Evolutionary conservation across 1,140 invertebrate genomes (phyloP), one percentile per base, ranked within the genome.

Genomic region (Himalopsyche phryganea): DNA sequence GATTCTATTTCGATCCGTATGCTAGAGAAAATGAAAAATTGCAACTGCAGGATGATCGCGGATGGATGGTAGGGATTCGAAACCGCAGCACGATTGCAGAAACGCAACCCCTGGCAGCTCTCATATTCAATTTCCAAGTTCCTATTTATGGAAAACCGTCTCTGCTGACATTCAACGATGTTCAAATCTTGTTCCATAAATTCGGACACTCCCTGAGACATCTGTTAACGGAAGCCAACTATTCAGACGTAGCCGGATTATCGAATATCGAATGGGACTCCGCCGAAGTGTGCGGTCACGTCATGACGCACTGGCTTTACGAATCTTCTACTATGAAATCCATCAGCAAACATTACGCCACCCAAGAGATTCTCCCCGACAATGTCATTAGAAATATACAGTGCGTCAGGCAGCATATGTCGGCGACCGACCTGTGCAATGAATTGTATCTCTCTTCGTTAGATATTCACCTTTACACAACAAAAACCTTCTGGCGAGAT

Each of bases 221-320:
- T 75, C 70, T 94, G 54, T 71, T 97, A 20, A 89, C 89, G 1
- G 85, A 82, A 68, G 85, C 86, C 0, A 84, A 86, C 2, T 94
- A 92, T 68, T 80, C 83, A n/a, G 90, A 94, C 71, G 80, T 94
- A 0, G 81, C 90, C 6, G 92, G 92, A 1, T 71, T 91, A 1
- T 88, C 85, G 0, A 93, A 92, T 69, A 81, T 96, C 0, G 94
- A 97, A 75, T 95, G 91, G 91, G 95, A 97, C 74, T 88, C 89
- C 9, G 84, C 88, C 0, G 85, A 88, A 68, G 83, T 94, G 0
- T 86, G 86, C 40, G 83, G 87, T 0, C 79, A 91, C 66, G 89
- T 96, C 42, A 83, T 97, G 82, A 80, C 81, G 10, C 85, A 90
- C 70, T 94, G 90, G 85, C 72, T 94, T 0, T 85, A 86, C 61